phyloP scores from a whole-genome alignment of 2,888 invertebrate genomes.

The Eilema griseolum region DNA sequence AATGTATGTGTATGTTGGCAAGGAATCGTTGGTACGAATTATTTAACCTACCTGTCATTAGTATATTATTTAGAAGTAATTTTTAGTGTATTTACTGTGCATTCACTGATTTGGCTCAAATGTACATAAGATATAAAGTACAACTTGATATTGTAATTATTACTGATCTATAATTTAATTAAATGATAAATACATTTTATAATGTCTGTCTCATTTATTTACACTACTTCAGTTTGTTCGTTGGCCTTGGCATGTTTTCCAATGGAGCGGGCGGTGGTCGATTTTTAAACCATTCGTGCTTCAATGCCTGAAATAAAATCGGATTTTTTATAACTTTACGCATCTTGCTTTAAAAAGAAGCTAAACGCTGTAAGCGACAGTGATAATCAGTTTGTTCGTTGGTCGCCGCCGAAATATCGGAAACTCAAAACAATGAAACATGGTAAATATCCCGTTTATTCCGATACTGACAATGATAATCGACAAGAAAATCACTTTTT shows the following conservation, averaged over 20 bases:
- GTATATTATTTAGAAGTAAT: conserved; percentile 42
- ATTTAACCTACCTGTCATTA: conserved; percentile 30
- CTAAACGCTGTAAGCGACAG: too few species aligned
- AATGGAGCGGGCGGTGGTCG: conserved; percentile 89
- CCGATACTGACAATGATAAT: too few species aligned
- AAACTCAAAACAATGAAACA: too few species aligned
- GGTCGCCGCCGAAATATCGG: too few species aligned
- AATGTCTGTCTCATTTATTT: conserved; percentile 42
- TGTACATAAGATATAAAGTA: conserved; percentile 71
- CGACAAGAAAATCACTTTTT: too few species aligned
- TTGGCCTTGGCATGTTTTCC: conserved; percentile 90
- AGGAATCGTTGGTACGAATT: conserved; percentile 22
- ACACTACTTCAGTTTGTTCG: conserved; percentile 61
- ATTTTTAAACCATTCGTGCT: conserved; percentile 91
- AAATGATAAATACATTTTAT: conserved; percentile 60
- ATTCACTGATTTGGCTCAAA: conserved; percentile 64
- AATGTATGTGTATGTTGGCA: conserved; percentile 29
- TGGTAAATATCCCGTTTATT: too few species aligned
- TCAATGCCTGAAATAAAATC: conserved; percentile 88
- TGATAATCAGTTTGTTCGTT: too few species aligned
- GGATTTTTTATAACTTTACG: too few species aligned
- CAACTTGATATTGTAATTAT: conserved; percentile 72
- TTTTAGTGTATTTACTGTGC: conserved; percentile 44
- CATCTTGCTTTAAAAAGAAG: too few species aligned
- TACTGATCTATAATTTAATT: conserved; percentile 62